phyloP scores from a whole-genome alignment of 1,140 invertebrate genomes.

The Pseudachorutes palmiensis region DNA sequence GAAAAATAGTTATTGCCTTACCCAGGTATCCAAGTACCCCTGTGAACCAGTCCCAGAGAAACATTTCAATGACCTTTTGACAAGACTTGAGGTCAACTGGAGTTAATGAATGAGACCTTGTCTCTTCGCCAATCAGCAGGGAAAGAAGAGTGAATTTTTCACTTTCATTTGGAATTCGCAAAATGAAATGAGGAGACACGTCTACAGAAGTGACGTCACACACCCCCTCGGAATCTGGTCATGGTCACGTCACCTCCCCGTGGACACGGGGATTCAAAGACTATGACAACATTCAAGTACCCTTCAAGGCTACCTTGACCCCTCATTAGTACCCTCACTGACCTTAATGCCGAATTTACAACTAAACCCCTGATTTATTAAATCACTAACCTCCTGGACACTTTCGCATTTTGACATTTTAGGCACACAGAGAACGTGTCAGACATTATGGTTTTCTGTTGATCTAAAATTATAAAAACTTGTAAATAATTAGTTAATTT shows the following conservation, averaged over 20 bases:
- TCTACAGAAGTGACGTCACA: constrained; percentile 23
- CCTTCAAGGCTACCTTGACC: not conserved
- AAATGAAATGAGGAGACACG: constrained; percentile 17
- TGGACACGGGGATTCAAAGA: constrained; percentile 4
- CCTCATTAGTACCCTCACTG: not conserved
- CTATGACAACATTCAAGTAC: not conserved
- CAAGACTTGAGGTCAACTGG: not conserved
- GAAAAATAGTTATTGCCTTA: no score
- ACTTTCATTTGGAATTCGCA: not conserved
- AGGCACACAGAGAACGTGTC: no score
- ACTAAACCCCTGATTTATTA: no score
- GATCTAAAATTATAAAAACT: constrained; percentile 15
- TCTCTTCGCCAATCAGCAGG: not conserved
- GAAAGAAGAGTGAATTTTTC: not conserved
- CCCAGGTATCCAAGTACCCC: constrained; percentile 91
- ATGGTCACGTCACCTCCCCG: not conserved
- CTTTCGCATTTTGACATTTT: no score
- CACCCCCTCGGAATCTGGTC: not conserved
- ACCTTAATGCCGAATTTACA: no score
- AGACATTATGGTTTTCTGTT: not conserved
- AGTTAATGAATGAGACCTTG: not conserved
- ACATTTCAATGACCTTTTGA: constrained; percentile 54
- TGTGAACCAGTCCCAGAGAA: constrained; percentile 96
- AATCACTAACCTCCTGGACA: no score
- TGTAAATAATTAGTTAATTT: constrained; percentile 14